phyloP scores from a whole-genome alignment of 2,113 vertebrate species.

The Aplodontia rufa region DNA sequence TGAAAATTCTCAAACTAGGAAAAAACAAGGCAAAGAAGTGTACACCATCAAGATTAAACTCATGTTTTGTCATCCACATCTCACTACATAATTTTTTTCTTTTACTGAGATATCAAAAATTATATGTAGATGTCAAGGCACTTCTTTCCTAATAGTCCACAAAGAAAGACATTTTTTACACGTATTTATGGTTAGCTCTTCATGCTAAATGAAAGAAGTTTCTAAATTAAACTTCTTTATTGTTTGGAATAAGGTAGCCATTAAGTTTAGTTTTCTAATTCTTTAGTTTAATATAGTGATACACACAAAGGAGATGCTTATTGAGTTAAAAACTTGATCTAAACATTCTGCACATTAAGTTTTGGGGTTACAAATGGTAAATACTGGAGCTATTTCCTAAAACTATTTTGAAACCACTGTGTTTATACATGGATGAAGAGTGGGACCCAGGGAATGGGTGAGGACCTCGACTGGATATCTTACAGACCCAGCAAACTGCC shows the following conservation, averaged over 20 bases:
- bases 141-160: background rate
- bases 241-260: background rate
- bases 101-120: conserved; percentile 14
- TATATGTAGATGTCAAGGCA: background rate
- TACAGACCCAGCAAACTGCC: background rate
- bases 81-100: background rate
- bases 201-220: background rate
- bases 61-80: background rate
- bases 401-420: conserved; percentile 3
- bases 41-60: background rate
- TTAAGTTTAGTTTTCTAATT: background rate
- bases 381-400: conserved; percentile 21
- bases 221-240: conserved; percentile 8
- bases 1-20: conserved; percentile 33
- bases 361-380: conserved; percentile 23
- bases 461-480: background rate
- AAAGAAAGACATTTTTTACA: background rate
- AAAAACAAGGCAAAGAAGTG: background rate
- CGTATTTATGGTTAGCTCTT: background rate
- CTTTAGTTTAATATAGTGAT: background rate
- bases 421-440: background rate
- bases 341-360: conserved; percentile 15
- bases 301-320: background rate
- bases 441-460: background rate
- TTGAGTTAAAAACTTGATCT: conserved; percentile 16